phyloP scores from a whole-genome alignment of 1,140 invertebrate genomes.

The Globodera ellingtonae region DNA sequence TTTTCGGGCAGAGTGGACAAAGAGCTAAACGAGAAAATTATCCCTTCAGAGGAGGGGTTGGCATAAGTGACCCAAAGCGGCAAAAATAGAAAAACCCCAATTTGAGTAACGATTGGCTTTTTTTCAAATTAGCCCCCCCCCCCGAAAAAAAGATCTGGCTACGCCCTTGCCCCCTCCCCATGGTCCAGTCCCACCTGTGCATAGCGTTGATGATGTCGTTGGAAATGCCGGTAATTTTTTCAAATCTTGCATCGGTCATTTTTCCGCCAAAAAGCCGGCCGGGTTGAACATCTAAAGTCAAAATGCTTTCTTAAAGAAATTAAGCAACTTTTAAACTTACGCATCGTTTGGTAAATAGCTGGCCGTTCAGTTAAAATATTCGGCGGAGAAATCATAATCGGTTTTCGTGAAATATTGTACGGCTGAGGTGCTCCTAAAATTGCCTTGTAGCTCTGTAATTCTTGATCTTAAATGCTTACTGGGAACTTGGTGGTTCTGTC shows the following conservation, averaged over 20 bases:
- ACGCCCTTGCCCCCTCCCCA: too few relatives aligned
- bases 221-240: constrained; percentile 37
- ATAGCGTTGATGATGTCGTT: constrained; percentile 40
- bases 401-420: background rate
- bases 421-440: background rate
- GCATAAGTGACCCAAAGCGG: too few relatives aligned
- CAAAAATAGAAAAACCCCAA: constrained; percentile 25
- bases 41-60: too few relatives aligned
- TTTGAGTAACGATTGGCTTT: too few relatives aligned
- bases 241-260: constrained; percentile 51
- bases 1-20: constrained; percentile 40
- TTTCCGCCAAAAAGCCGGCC: constrained; percentile 50
- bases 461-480: background rate
- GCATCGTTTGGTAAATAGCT: background rate
- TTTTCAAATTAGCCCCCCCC: too few relatives aligned
- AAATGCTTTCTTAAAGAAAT: background rate
- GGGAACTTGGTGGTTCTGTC: background rate
- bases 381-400: background rate
- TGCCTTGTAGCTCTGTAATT: background rate
- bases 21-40: constrained; percentile 41
- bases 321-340: background rate
- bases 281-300: constrained; percentile 9
- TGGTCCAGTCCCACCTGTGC: constrained; percentile 34
- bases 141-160: too few relatives aligned
- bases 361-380: background rate